These are phyloP conservation scores for Nothoprocta perdicaria DNA, from an alignment of 2,113 vertebrate genomes.

Conservation along the genomic window DNA sequence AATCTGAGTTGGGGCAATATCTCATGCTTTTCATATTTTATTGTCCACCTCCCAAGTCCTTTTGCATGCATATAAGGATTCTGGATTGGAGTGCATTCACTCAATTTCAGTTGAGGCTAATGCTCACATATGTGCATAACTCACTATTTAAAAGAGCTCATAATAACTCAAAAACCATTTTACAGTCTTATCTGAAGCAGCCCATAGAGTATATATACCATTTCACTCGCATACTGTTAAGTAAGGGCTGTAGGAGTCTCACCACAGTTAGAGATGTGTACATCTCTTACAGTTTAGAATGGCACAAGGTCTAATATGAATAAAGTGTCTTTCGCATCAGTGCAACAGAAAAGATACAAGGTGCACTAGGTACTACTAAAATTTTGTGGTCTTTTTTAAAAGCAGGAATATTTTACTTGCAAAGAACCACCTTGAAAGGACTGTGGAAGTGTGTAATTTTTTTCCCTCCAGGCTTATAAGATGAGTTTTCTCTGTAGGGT, in stretches of 20 bases:
- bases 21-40: background rate
- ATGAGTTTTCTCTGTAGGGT: background rate
- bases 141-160: background rate
- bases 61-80: background rate
- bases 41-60: background rate
- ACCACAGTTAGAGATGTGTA: background rate
- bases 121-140: background rate
- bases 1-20: background rate
- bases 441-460: background rate
- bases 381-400: background rate
- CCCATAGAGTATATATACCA: background rate
- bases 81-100: background rate
- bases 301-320: background rate
- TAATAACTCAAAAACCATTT: background rate
- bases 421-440: background rate
- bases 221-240: background rate
- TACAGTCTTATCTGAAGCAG: background rate
- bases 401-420: background rate
- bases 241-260: background rate
- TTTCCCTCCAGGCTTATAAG: background rate
- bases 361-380: background rate
- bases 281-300: background rate
- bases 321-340: background rate
- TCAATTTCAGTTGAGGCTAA: background rate
- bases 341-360: background rate